Evolutionary conservation across 2,888 invertebrate genomes (phyloP), one percentile per base, ranked within the genome.

Genomic region (Caenorhabditis plicata): DNA sequence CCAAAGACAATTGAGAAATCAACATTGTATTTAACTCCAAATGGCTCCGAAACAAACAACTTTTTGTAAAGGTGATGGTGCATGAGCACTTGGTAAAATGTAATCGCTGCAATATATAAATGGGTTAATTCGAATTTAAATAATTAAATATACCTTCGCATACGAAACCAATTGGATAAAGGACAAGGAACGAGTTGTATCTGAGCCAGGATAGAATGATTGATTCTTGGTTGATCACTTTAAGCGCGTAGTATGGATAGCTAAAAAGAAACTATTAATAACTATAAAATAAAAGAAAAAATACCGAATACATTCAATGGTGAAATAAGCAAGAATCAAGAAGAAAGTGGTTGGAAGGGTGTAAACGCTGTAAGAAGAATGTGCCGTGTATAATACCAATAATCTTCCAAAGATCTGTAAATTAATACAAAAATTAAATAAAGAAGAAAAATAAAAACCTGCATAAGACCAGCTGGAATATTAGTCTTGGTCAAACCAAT

Each of bases 171-270:
- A 92, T 81, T 0, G 95, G 95, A 82, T 93, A 95, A 0, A 94
- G 85, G 0, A 91, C 88, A 66, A 94, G 90, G 94, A 94, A 96
- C 48, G 92, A 85, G 0, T 91, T 89, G 82, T 95, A 94, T 13
- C 95, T 86, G 2, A 94, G 83, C 93, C 93, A 95, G 0, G 91
- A 92, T 9, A 95, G 82, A 3, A 89, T 75, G 35, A 86, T 85
- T 27, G 85, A 79, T 20, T 15, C 9, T 1, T 19, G 4, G 25
- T 42, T 46, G 1, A 43, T 40, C 0, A 17, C 9, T 38, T 45
- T 40, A 9, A 48, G n/a, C 9, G 92, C 88, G 83, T 95, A 95
- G 83, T 88, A 95, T 0, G 93, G 92, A 84, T 94, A 95, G 75
- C 67, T 44, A 23, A 61, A 51, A 19, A 64, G 39, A n/a, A n/a